Percentiles rank a stretch among this genome's conserved stretches.
Evolutionary conservation across 2,797 vertebrate genomes (phyloP).

Genomic region (Peromyscus aztecus): DNA sequence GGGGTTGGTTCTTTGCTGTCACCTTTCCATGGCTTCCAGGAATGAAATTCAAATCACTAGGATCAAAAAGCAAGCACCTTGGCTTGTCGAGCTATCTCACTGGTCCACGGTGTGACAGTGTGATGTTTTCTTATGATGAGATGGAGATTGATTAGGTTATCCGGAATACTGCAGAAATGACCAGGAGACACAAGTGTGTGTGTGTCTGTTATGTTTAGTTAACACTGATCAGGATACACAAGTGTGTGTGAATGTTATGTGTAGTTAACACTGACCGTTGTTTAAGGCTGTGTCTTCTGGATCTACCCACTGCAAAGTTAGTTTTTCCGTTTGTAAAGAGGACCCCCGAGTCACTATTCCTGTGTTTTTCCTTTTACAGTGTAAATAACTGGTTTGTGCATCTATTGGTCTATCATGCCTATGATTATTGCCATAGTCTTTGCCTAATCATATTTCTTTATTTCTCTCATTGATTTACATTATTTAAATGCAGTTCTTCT

Average conservation of each 20-base stretch:
- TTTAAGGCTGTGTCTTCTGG: neutral
- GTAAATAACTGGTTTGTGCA: neutral
- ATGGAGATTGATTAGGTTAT: constrained; percentile 11
- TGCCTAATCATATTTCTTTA: neutral
- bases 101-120: neutral
- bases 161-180: neutral
- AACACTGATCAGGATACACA: neutral
- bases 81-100: neutral
- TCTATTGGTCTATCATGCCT: neutral
- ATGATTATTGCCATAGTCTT: neutral
- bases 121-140: constrained; percentile 3
- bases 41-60: neutral
- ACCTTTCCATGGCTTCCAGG: neutral
- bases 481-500: neutral
- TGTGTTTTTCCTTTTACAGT: neutral
- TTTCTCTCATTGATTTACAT: neutral
- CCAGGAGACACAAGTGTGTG: neutral
- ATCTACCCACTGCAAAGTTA: neutral
- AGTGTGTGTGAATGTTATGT: neutral
- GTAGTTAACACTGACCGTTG: neutral
- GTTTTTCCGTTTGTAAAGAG: neutral
- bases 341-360: neutral
- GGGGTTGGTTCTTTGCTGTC: neutral
- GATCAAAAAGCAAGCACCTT: neutral
- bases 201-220: neutral